Evolutionary conservation across 1,140 invertebrate species (phyloP).

Genomic region (Meloidogyne exigua): DNA sequence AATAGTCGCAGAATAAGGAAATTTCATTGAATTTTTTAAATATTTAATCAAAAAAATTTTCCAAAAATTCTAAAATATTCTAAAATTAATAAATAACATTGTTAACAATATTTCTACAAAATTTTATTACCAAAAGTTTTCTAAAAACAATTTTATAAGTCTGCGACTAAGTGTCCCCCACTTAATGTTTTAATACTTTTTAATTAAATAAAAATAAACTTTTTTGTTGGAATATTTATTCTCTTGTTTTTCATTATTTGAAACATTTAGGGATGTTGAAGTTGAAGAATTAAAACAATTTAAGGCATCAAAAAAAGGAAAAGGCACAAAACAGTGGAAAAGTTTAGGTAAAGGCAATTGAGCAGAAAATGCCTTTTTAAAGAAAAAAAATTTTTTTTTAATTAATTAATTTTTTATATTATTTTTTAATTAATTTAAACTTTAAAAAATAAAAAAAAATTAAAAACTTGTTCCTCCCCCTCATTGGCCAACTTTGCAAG

Average conservation of each 20-base stretch:
- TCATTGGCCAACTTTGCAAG: conserved; percentile 4
- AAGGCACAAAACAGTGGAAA: conserved; percentile 18
- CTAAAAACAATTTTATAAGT: too few species aligned
- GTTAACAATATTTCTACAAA: too few species aligned
- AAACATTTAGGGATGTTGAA: neutral
- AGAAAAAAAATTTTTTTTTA: neutral
- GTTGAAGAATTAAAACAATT: neutral
- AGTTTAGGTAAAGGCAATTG: conserved; percentile 15
- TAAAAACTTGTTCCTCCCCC: neutral
- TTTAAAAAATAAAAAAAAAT: neutral
- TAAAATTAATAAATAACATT: too few species aligned
- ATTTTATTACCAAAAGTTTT: too few species aligned
- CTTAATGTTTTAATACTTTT: too few species aligned
- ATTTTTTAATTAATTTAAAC: too few species aligned
- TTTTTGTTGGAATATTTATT: neutral
- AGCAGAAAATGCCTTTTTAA: conserved; percentile 16
- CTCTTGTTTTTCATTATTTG: neutral
- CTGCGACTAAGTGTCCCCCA: too few species aligned
- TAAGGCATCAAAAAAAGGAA: neutral
- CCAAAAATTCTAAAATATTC: too few species aligned
- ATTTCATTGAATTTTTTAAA: too few species aligned
- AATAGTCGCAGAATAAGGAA: too few species aligned
- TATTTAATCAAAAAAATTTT: too few species aligned
- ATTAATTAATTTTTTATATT: neutral
- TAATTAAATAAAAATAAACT: too few species aligned